Percentiles rank a stretch among this genome's conserved stretches.
These are phyloP conservation scores for Sebastes minor DNA, from an alignment of 2,797 vertebrate species.

Conservation along the genomic window DNA sequence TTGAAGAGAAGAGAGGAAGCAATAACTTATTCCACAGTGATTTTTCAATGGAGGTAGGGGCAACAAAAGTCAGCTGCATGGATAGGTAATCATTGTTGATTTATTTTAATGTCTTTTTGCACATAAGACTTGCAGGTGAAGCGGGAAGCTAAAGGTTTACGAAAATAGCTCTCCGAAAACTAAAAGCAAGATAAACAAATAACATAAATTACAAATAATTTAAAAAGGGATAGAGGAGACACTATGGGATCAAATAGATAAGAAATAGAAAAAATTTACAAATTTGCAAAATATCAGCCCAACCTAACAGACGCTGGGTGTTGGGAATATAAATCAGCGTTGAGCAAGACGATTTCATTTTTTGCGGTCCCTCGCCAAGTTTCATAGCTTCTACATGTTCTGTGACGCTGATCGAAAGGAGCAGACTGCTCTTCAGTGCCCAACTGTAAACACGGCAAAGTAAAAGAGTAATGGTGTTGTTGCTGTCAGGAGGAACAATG, in stretches of 20 bases:
- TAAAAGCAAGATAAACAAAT: background rate
- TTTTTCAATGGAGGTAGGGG: background rate
- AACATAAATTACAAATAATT: background rate
- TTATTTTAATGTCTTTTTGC: background rate
- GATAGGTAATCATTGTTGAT: background rate
- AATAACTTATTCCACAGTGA: background rate
- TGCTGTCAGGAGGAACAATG: background rate
- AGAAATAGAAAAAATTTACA: too few relatives aligned
- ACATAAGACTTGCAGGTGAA: background rate
- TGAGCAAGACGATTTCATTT: background rate
- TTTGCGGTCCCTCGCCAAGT: background rate
- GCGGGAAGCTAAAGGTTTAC: background rate
- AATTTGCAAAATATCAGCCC: background rate
- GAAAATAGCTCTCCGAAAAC: background rate
- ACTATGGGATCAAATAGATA: background rate
- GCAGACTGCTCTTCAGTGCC: background rate
- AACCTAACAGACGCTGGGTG: background rate
- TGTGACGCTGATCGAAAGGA: background rate
- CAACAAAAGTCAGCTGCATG: background rate
- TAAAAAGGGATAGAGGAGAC: background rate
- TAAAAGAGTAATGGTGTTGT: background rate
- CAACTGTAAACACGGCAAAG: background rate
- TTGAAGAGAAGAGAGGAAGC: constrained; percentile 27
- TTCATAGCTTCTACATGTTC: background rate
- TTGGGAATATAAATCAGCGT: background rate